Evolutionary conservation across 2,888 invertebrate species (phyloP).

Genomic region (Ellobium chinense): DNA sequence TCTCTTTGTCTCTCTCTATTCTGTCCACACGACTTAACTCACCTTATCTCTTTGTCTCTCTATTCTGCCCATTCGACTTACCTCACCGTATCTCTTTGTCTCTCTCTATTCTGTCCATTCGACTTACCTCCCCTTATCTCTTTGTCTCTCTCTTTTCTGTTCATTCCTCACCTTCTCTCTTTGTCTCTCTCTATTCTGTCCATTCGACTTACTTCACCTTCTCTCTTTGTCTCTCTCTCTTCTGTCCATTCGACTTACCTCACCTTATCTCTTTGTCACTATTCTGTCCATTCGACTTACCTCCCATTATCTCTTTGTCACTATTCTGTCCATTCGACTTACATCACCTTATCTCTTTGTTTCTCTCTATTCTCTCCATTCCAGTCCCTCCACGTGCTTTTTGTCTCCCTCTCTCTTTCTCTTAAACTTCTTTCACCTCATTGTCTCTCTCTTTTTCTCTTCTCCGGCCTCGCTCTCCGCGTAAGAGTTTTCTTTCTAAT

Average conservation of each 20-base stretch:
- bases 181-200: neutral
- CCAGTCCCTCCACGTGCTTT: no score
- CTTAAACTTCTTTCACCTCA: no score
- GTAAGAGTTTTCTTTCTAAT: no score
- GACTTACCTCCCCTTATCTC: neutral
- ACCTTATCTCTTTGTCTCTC: neutral
- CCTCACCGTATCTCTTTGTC: no score
- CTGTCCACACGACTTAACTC: neutral
- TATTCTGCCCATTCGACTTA: no score
- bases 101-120: neutral
- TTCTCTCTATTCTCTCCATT: no score
- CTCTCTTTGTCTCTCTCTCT: neutral
- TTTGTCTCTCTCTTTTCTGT: neutral
- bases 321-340: neutral
- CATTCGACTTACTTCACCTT: no score
- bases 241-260: neutral
- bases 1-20: constrained; percentile 6
- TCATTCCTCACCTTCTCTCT: constrained; percentile 11
- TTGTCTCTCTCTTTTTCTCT: no score
- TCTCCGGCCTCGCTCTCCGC: no score
- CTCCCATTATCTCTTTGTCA: neutral
- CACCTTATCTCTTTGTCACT: neutral
- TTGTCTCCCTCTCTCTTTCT: no score
- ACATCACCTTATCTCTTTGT: neutral
- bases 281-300: neutral